phyloP scores from a whole-genome alignment of 2,113 vertebrate species.

The Carassius carassius region DNA sequence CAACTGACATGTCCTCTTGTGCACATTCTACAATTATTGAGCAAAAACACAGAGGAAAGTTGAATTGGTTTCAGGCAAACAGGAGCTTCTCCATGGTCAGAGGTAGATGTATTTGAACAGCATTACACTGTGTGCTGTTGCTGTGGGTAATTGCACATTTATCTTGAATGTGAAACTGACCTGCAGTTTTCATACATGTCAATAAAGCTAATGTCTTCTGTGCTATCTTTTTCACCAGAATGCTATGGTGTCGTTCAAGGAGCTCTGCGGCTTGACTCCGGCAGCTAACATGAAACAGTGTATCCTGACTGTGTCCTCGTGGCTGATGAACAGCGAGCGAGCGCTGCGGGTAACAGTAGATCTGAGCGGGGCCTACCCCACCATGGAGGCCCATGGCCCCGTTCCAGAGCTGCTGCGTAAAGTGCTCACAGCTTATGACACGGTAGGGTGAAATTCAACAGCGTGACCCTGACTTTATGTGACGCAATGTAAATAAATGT shows the following conservation, averaged over 20 bases:
- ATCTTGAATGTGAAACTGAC: neutral
- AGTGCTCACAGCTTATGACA: conserved; percentile 88
- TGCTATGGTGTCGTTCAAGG: conserved; percentile 91
- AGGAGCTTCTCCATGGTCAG: neutral
- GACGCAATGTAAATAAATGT: neutral
- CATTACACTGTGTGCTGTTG: neutral
- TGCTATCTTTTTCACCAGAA: conserved; percentile 75
- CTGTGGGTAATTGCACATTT: neutral
- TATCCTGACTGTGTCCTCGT: conserved; percentile 85
- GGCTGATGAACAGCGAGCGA: conserved; percentile 88
- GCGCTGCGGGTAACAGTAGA: conserved; percentile 81
- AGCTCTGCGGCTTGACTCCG: conserved; percentile 88
- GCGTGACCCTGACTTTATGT: neutral
- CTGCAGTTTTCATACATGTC: neutral
- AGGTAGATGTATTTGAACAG: neutral
- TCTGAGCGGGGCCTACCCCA: conserved; percentile 85
- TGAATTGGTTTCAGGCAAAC: neutral
- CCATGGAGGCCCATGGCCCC: conserved; percentile 87
- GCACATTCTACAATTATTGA: neutral
- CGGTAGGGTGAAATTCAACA: conserved; percentile 68
- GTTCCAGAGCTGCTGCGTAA: conserved; percentile 88
- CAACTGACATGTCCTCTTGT: neutral
- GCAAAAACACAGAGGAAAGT: neutral
- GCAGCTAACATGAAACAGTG: conserved; percentile 94
- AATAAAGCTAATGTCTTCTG: neutral